Base-by-base conservation (phyloP, 2,113 vertebrate genomes). In the Fregata magnificens region DNA sequence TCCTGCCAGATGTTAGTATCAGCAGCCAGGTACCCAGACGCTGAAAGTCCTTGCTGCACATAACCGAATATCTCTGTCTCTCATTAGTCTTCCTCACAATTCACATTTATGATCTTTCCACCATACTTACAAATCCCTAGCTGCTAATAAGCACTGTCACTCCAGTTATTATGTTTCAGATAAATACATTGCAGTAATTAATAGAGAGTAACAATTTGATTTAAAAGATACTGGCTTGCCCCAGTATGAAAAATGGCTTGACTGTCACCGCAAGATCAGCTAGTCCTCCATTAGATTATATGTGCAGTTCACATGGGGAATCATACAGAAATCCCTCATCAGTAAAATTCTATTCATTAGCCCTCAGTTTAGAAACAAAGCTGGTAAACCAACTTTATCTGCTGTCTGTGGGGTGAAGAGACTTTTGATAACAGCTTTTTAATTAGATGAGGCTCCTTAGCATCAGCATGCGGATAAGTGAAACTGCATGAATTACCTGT, bases 301-400 rank as follows among this genome's bases (percentile, higher is more conserved):
- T 0, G 2, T 67, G 59, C 88, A 29, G n/a, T 18, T 86, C 18
- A 11, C 55, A 7, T 38, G 58, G 67, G 82, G 86, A 95, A 95
- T 95, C 24, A 16, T 26, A 83, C 49, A 88, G 82, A 73, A 96
- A 92, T 95, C 94, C 67, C 71, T 96, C 88, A 86, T 86, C 86
- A 78, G 86, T 91, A 95, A 92, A 95, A 95, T 96, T 59, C 88
- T 45, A 92, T 96, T 95, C 72, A 96, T 96, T 94, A 96, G 59
- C 72, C 72, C 38, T 40, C 83, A 62, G 88, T 88, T 94, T 91
- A 70, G 86, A 94, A 94, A 86, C 3, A 55, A 92, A 78, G 42
- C 59, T 78, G 72, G 83, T 92, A 96, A 97, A 86, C 83, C 89
- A 96, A 86, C 89, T 96, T 95, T 74, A 92, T 92, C 94, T 91